Base-by-base conservation (phyloP, 2,888 invertebrate genomes). In the Nomada flava region DNA sequence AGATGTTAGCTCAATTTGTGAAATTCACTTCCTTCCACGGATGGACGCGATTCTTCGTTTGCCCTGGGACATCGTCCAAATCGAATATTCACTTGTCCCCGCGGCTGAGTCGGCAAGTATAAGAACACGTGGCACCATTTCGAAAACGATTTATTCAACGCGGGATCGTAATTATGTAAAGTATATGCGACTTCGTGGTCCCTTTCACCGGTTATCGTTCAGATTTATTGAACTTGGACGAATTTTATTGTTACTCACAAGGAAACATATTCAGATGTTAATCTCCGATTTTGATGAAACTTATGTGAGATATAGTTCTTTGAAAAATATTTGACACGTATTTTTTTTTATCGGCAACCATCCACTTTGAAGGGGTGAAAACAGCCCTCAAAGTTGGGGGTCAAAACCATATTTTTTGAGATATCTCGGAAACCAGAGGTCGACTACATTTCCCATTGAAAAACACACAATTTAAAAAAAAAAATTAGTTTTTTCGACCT, bases 1-100 rank as follows among this genome's bases (percentile, higher is more conserved):
- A 72, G 76, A 68, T 68, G 82, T 83, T 85, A 88, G 81, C 73
- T 82, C 62, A 52, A 88, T 88, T 88, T 88, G 83, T 84, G 78
- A 87, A 88, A 86, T 77, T 86, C 81, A 57, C 82, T 77, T 67
- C 72, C 68, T 55, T 42, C 60, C 50, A 42, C 20, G 44, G 69
- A 69, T 52, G 74, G 75, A 75, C 75, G 65, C 71, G 13, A 10
- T 11, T 47, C 69, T 42, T 26, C 23, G 52, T 15, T 55, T 23
- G 44, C 44, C 10, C 26, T 26, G 23, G 11, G 20, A 63, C 26
- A 42, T 60, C 20, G 47, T 47, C 47, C 47, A 26, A 55, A 53
- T 67, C 71, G 64, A 71, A 64, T 71, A 29, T 68, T 62, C 64
- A 36, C 29, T 36, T 53, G 10, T 23, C 36, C 57, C 29, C 13